Evolutionary conservation across 2,888 invertebrate species (phyloP), one percentile per base, ranked within the genome.

Genomic region (Pyrrhia umbra): DNA sequence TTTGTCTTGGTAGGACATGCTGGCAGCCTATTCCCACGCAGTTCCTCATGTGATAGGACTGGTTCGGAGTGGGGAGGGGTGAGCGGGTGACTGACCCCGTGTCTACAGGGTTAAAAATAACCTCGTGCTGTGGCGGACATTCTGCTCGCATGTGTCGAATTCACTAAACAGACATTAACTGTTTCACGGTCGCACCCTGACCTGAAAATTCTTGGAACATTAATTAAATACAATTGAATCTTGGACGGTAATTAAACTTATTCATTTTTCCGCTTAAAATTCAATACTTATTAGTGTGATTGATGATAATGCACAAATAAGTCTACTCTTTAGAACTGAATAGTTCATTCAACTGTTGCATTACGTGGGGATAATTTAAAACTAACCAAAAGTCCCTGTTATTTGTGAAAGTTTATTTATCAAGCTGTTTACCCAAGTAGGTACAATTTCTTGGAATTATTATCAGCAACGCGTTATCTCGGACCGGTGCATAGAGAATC

Each of bases 141-240:
- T 94, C 94, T 93, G 94, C 88, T 93, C 90, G 89, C 94, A 94
- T 95, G 91, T 94, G 95, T 94, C 92, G 94, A 94, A 94, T 94
- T 93, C 90, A 93, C 92, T 92, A 92, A 93, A 93, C 92, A 93
- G 91, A 87, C 90, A 90, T 91, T 91, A 93, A 92, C 90, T 92
- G 92, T 94, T 94, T 95, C 95, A 95, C 86, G 94, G 95, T 92
- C 95, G 90, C 90, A 86, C 89, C 90, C 88, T 93, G 94, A 93
- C 94, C 94, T 92, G 91, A 87, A 87, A 90, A 71, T 92, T 90
- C 88, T 88, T 71, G 77, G 87, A 92, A 91, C 82, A 80, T 79
- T 79, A 79, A 73, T 37, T 37, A 15, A 37, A 37, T 15, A 13
- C 20, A 20, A 61, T 62, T 49, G 37, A 49, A 21, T 67, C 66